These are phyloP conservation scores for Xyrichtys novacula DNA, from an alignment of 2,797 vertebrate species.

Conservation along the genomic window DNA sequence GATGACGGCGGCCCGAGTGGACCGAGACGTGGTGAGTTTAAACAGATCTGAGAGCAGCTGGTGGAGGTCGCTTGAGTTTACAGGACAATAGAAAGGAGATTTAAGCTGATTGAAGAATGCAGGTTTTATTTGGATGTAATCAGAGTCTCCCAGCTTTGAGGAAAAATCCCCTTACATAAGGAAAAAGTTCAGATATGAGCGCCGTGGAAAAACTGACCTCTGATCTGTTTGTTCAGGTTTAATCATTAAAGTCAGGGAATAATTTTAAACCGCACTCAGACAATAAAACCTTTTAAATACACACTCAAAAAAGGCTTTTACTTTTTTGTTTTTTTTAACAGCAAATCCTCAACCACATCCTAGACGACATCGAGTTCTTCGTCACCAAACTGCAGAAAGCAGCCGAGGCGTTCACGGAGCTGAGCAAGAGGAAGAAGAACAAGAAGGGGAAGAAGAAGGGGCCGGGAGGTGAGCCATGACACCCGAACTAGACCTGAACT, in stretches of 20 bases:
- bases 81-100: slow-evolving; percentile 13
- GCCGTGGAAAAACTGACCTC: neutral
- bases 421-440: slow-evolving; percentile 91
- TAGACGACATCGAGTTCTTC: slow-evolving; percentile 97
- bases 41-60: too few species aligned
- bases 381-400: slow-evolving; percentile 96
- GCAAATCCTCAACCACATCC: slow-evolving; percentile 98
- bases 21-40: slow-evolving; percentile 91
- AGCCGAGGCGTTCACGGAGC: slow-evolving; percentile 92
- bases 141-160: slow-evolving; percentile 28
- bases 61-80: neutral
- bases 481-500: too few species aligned
- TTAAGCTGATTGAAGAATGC: slow-evolving; percentile 41
- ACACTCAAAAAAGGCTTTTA: neutral
- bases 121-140: slow-evolving; percentile 35
- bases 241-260: slow-evolving; percentile 44
- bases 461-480: slow-evolving; percentile 88
- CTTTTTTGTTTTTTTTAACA: slow-evolving; percentile 48
- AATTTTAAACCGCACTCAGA: neutral
- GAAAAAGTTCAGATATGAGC: neutral
- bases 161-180: slow-evolving; percentile 60
- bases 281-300: neutral
- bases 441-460: slow-evolving; percentile 93
- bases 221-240: slow-evolving; percentile 40
- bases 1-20: slow-evolving; percentile 87